Conservation (phyloP, 2,113 vertebrate species). For the Tonatia bakeri region DNA sequence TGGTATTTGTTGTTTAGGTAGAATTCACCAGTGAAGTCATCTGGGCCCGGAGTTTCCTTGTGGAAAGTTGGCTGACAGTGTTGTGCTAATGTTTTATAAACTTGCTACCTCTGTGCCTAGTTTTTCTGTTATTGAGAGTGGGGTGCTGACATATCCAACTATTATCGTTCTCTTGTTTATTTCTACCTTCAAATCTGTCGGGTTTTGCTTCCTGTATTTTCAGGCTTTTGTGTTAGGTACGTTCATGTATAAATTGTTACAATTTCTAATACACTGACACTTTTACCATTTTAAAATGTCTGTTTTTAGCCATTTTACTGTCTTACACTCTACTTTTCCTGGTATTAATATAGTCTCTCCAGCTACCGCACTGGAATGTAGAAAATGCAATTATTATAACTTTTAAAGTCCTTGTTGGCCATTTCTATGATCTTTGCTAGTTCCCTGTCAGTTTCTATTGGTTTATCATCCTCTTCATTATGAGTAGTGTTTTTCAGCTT, state of each 20-base stretch:
- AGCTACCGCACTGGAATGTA: not conserved
- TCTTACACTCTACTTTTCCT: not conserved
- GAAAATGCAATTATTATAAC: not conserved
- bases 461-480: not conserved
- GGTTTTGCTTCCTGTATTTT: not conserved
- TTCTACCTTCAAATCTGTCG: not conserved
- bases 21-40: not conserved
- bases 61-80: not conserved
- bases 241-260: not conserved
- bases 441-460: not conserved
- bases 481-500: not conserved
- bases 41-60: not conserved
- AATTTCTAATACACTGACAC: not conserved
- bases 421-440: not conserved
- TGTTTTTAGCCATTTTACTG: not conserved
- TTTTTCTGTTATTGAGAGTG: not conserved
- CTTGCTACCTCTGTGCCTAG: not conserved
- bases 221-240: not conserved
- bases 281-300: not conserved
- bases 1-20: not conserved
- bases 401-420: not conserved
- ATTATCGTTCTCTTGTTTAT: not conserved
- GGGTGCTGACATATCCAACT: not conserved
- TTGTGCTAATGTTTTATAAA: not conserved
- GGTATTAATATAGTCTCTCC: not conserved